Evolutionary conservation across 2,888 invertebrate species (phyloP).

Genomic region (Ectemnius continuus): DNA sequence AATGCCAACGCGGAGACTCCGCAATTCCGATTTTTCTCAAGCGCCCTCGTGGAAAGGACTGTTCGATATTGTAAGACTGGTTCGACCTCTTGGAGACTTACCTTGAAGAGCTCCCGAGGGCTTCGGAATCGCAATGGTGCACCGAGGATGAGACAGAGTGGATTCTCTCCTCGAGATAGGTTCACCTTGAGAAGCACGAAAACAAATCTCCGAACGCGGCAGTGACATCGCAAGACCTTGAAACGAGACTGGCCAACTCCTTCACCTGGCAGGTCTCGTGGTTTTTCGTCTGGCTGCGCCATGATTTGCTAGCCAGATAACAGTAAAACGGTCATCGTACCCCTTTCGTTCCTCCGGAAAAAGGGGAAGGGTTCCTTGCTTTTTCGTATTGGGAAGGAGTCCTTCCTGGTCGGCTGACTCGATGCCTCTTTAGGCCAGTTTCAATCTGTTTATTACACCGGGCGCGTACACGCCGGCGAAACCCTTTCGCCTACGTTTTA

Average conservation of each 20-base stretch:
- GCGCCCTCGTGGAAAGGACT: too few relatives aligned
- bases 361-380: constrained; percentile 32
- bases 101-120: constrained; percentile 39
- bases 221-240: constrained; percentile 70
- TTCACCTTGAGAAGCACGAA: constrained; percentile 55
- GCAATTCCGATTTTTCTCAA: too few relatives aligned
- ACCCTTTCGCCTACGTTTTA: constrained; percentile 62
- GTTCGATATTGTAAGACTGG: too few relatives aligned
- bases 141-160: constrained; percentile 10
- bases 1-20: too few relatives aligned
- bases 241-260: constrained; percentile 62
- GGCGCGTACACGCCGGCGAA: constrained; percentile 41
- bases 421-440: constrained; percentile 40
- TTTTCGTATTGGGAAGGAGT: constrained; percentile 11
- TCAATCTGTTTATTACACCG: constrained; percentile 65
- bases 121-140: not conserved
- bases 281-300: constrained; percentile 57
- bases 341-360: constrained; percentile 61
- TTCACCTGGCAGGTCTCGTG: constrained; percentile 70
- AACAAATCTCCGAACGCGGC: constrained; percentile 31
- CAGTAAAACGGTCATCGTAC: constrained; percentile 60
- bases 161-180: constrained; percentile 33
- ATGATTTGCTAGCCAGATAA: constrained; percentile 69
- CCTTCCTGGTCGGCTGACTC: constrained; percentile 40
- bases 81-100: constrained; percentile 32